Conservation (phyloP, 2,113 vertebrate genomes). For the Nycticryphes semicollaris region DNA sequence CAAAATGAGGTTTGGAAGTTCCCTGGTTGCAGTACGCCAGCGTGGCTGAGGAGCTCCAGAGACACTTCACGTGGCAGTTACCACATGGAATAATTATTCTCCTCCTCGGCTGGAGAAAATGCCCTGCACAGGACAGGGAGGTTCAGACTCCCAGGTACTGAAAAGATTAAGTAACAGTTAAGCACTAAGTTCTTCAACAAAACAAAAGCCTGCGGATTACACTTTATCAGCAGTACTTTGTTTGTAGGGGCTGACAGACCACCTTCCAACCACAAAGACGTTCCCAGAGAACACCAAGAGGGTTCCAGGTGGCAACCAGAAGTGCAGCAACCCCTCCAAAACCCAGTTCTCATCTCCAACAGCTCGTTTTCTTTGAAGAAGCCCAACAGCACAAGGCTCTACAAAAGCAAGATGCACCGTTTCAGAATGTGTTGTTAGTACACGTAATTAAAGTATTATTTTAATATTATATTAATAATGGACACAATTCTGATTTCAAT, state of each 20-base stretch:
- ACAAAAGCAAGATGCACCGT: neutral
- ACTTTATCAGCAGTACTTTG: neutral
- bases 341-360: accelerated
- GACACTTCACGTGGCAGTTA: neutral
- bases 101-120: neutral
- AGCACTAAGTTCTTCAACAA: neutral
- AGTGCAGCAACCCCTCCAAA: neutral
- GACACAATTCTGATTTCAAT: neutral
- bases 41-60: neutral
- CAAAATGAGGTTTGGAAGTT: accelerated
- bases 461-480: neutral
- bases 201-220: neutral
- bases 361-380: accelerated
- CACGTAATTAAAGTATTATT: neutral
- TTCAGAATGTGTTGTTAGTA: neutral
- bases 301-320: accelerated
- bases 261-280: neutral
- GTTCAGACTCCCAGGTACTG: neutral
- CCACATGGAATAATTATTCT: neutral
- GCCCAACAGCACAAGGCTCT: neutral
- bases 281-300: neutral
- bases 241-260: too few species aligned
- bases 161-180: neutral
- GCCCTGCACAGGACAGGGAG: neutral
- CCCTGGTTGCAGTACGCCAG: neutral